Conservation (phyloP, 2,888 invertebrate genomes). For the Hypomecis atomaria region DNA sequence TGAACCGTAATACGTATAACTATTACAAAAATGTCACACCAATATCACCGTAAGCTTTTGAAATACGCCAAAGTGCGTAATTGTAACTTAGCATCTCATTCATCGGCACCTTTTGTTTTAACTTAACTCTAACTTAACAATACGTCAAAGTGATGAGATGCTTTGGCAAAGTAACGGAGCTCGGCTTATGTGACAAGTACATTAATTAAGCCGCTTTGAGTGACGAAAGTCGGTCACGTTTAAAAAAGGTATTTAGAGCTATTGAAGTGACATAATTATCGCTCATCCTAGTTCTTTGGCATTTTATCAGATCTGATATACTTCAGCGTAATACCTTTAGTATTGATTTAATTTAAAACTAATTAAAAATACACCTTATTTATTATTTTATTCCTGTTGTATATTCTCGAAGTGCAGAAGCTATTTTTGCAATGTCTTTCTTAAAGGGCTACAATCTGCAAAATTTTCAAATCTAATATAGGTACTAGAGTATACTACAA, state of each 20-base stretch:
- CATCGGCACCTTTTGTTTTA: slow-evolving; percentile 47
- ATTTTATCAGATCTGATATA: background rate
- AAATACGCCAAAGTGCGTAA: slow-evolving; percentile 22
- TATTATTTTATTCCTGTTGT: too few relatives aligned
- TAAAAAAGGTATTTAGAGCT: slow-evolving; percentile 24
- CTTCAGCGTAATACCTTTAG: background rate
- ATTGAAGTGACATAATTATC: slow-evolving; percentile 24
- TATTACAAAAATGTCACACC: slow-evolving; percentile 17
- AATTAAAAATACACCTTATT: too few relatives aligned
- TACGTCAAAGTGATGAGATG: slow-evolving; percentile 49
- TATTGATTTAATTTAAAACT: too few relatives aligned
- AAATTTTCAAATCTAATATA: too few relatives aligned
- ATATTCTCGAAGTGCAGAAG: too few relatives aligned
- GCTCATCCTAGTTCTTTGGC: slow-evolving; percentile 7
- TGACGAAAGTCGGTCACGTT: slow-evolving; percentile 39
- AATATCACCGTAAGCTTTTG: slow-evolving; percentile 14
- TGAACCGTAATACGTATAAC: slow-evolving; percentile 8
- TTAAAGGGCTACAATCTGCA: too few relatives aligned
- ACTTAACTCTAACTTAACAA: slow-evolving; percentile 33
- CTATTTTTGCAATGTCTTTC: too few relatives aligned
- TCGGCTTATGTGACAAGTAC: slow-evolving; percentile 44
- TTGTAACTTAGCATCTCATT: slow-evolving; percentile 24
- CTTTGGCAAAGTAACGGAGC: slow-evolving; percentile 45
- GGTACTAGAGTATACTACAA: too few relatives aligned
- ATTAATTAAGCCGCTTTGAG: slow-evolving; percentile 51